Percentiles rank a stretch among this genome's conserved stretches.
phyloP scores from a whole-genome alignment of 2,888 invertebrate genomes.

The Fabriciana adippe region DNA sequence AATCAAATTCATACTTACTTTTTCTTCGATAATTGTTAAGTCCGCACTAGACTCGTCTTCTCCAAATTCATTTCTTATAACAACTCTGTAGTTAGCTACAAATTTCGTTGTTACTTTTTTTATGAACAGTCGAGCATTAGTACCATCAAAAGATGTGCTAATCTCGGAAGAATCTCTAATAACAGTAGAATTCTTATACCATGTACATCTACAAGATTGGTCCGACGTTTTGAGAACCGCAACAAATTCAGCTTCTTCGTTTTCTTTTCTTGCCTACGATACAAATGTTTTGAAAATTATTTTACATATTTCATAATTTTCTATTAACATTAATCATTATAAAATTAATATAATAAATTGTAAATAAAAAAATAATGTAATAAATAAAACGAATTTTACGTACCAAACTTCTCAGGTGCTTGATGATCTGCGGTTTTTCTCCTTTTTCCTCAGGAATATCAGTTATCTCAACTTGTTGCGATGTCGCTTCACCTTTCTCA shows the following conservation, averaged over 20 bases:
- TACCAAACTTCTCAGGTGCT: conserved; percentile 89
- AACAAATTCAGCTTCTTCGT: conserved; percentile 89
- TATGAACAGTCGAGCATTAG: conserved; percentile 89
- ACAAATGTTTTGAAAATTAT: conserved; percentile 16
- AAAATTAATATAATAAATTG: too few relatives aligned
- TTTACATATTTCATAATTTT: neutral
- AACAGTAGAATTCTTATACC: conserved; percentile 92
- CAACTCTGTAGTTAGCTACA: conserved; percentile 91
- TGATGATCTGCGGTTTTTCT: conserved; percentile 90
- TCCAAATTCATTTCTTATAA: conserved; percentile 95
- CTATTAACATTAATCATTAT: neutral
- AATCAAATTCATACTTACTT: conserved; percentile 55
- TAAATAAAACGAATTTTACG: conserved; percentile 52
- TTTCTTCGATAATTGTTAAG: conserved; percentile 87
- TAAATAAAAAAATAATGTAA: neutral
- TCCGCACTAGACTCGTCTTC: conserved; percentile 93
- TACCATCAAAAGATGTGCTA: conserved; percentile 92
- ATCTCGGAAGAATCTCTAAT: conserved; percentile 90
- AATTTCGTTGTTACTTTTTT: conserved; percentile 89
- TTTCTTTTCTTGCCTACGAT: conserved; percentile 72
- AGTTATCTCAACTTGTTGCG: conserved; percentile 92
- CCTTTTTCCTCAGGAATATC: conserved; percentile 91
- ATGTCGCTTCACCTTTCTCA: conserved; percentile 95
- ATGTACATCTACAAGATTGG: conserved; percentile 90
- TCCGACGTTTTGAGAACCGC: conserved; percentile 88